Conservation (phyloP, 1,140 invertebrate genomes). For the Drosophila malerkotliana region DNA sequence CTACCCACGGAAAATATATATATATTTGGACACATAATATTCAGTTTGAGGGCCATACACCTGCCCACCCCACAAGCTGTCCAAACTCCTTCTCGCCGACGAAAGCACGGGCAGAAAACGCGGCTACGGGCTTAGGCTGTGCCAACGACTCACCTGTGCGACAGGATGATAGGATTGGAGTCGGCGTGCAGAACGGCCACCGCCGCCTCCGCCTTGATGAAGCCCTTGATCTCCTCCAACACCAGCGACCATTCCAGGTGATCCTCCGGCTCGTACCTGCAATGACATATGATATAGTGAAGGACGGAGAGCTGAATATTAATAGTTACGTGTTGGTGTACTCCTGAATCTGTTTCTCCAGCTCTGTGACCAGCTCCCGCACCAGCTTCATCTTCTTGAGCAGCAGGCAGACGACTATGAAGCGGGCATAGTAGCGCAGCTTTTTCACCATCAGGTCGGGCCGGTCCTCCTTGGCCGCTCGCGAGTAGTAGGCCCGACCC, state of each 20-base stretch:
- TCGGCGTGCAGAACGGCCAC: slow-evolving; percentile 95
- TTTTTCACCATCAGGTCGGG: slow-evolving; percentile 99
- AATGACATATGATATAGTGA: slow-evolving; percentile 20
- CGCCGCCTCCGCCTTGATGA: slow-evolving; percentile 96
- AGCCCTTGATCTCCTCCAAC: slow-evolving; percentile 96
- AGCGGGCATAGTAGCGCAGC: slow-evolving; percentile 97
- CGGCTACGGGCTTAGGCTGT: slow-evolving; percentile 43
- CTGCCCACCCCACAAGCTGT: slow-evolving; percentile 67
- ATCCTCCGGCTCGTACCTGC: slow-evolving; percentile 95
- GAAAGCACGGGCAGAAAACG: slow-evolving; percentile 83
- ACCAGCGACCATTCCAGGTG: slow-evolving; percentile 98
- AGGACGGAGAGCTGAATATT: slow-evolving; percentile 4
- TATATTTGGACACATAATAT: slow-evolving; percentile 19
- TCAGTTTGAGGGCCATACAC: slow-evolving; percentile 41
- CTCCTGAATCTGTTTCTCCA: slow-evolving; percentile 96
- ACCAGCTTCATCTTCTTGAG: slow-evolving; percentile 98
- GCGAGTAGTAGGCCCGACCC: slow-evolving; percentile 96
- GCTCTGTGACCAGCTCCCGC: slow-evolving; percentile 94
- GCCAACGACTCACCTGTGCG: slow-evolving; percentile 88
- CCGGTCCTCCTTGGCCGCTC: slow-evolving; percentile 96
- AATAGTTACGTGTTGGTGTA: slow-evolving; percentile 91
- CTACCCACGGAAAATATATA: slow-evolving; percentile 6
- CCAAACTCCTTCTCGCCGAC: slow-evolving; percentile 82
- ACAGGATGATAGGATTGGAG: slow-evolving; percentile 91
- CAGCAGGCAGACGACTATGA: slow-evolving; percentile 97